Evolutionary conservation across 1,140 invertebrate genomes (phyloP), one percentile per base, ranked within the genome.

Genomic region (Elymnias hypermnestra): DNA sequence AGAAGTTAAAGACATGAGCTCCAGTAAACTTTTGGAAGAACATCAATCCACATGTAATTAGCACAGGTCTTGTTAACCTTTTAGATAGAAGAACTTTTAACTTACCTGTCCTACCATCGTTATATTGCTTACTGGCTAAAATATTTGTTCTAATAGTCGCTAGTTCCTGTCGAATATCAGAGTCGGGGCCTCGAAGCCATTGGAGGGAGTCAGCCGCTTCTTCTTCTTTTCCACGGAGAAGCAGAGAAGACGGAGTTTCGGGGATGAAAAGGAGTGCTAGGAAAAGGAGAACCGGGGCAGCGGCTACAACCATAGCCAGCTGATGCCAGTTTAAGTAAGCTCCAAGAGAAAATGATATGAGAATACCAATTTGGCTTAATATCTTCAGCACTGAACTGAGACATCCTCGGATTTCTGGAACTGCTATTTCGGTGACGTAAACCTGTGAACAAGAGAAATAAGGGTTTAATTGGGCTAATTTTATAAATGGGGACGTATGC

Each of bases 341-440:
- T 14, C 96, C 96, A 3, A 95, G 89, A 29, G 92, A 91, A 83
- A 95, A 97, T 6, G 93, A 93, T 49, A 94, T 89, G 2, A 97
- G 86, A 3, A 96, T 92, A 14, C 96, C 96, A 18, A 95, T 88
- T 70, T 95, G 94, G 3, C 94, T 92, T 47, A 92, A 91, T 35
- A 97, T 90, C 82, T 97, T 97, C 36, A 95, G 88, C 47, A 95
- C 91, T 0, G 95, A 94, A 63, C 94, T 95, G 31, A 97, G 87
- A 56, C 94, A 93, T 7, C 96, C 96, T 31, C 96, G 87, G 29
- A 96, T 93, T 36, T 94, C 91, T 12, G 95, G 94, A 14, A 94
- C 92, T 10, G 95, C 93, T 63, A 97, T 96, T 88, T 98, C 96
- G 58, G 94, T 95, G 54, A 97, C 92, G 86, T 97, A 98, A 9